Conservation (phyloP, 1,140 invertebrate species). For the Polypedilum pembai region DNA sequence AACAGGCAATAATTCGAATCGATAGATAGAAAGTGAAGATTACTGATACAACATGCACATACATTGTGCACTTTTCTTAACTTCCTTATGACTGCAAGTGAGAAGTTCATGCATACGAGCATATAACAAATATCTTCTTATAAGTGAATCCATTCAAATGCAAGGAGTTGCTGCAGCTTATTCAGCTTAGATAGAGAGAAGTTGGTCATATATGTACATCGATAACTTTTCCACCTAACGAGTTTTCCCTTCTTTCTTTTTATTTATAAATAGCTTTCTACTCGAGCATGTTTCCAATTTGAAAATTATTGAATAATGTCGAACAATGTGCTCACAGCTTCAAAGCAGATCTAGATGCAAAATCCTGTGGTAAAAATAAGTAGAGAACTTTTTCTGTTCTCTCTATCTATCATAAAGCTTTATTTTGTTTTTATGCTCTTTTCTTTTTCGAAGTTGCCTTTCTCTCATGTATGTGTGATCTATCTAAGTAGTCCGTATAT, state of each 20-base stretch:
- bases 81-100: background rate
- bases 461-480: background rate
- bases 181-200: background rate
- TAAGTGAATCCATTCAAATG: constrained; percentile 2
- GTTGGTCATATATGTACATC: constrained; percentile 2
- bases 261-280: background rate
- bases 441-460: background rate
- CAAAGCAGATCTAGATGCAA: background rate
- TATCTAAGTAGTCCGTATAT: background rate
- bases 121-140: constrained; percentile 2
- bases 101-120: background rate
- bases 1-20: background rate
- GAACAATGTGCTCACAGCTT: background rate
- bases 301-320: constrained; percentile 19
- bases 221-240: background rate
- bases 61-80: background rate
- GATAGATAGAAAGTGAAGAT: background rate
- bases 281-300: background rate
- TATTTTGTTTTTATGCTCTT: too few species aligned
- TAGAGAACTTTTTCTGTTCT: background rate
- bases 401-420: background rate
- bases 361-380: background rate
- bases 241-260: background rate
- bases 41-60: background rate
- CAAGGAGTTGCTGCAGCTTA: constrained; percentile 15